Conservation (phyloP, 2,888 invertebrate genomes). For the Elegia similella region DNA sequence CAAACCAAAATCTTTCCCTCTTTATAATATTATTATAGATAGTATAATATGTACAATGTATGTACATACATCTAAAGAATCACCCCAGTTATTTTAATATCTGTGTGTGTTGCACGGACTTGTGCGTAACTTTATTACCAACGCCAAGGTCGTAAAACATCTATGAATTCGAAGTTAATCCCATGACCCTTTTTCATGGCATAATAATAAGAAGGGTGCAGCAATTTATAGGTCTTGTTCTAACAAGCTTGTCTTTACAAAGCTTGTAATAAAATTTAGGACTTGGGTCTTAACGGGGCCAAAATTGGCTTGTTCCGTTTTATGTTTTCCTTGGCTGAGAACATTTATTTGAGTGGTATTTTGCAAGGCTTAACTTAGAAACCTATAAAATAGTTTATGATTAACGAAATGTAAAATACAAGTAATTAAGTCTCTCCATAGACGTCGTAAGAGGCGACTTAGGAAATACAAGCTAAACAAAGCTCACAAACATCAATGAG, state of each 20-base stretch:
- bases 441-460: too few species aligned
- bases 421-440: too few species aligned
- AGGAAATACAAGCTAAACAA: too few species aligned
- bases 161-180: conserved; percentile 30
- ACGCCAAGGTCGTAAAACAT: conserved; percentile 30
- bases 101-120: too few species aligned
- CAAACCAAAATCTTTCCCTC: too few species aligned
- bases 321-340: background rate
- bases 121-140: conserved; percentile 29
- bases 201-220: conserved; percentile 22
- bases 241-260: conserved; percentile 15
- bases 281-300: conserved; percentile 10
- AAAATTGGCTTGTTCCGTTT: conserved; percentile 15
- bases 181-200: conserved; percentile 26
- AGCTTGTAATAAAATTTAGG: conserved; percentile 23
- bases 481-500: too few species aligned
- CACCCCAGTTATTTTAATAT: conserved; percentile 17
- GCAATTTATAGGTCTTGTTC: conserved; percentile 20
- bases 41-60: background rate
- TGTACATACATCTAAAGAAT: background rate
- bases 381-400: too few species aligned
- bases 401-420: too few species aligned
- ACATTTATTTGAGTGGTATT: too few species aligned
- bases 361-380: too few species aligned
- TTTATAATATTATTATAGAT: background rate